Conservation (phyloP, 2,888 invertebrate genomes). For the Melangyna quadrimaculata region DNA sequence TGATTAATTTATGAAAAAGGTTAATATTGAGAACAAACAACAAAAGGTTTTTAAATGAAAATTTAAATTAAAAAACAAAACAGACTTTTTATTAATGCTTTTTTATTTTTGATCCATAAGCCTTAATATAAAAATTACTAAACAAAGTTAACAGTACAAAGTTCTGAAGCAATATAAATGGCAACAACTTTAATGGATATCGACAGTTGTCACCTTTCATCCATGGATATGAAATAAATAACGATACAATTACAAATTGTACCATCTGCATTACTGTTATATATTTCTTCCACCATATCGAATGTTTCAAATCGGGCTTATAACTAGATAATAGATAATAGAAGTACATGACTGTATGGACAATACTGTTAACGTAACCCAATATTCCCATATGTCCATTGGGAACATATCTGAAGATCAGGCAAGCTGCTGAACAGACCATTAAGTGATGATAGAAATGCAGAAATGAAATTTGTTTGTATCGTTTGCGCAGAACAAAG, state of each 20-base stretch:
- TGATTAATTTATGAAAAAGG: no score
- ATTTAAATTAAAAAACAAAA: not conserved
- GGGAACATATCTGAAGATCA: constrained; percentile 83
- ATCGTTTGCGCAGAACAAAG: constrained; percentile 86
- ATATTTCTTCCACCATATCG: constrained; percentile 91
- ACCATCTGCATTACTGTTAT: constrained; percentile 91
- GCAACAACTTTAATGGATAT: constrained; percentile 83
- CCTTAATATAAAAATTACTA: constrained; percentile 85
- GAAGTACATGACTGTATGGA: constrained; percentile 91
- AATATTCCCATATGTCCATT: constrained; percentile 86
- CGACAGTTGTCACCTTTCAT: constrained; percentile 83
- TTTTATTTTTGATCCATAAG: constrained; percentile 82
- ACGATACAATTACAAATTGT: constrained; percentile 84
- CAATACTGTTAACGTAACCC: constrained; percentile 87
- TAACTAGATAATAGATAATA: constrained; percentile 90
- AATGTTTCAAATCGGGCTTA: constrained; percentile 86
- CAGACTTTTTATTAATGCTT: not conserved
- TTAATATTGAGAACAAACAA: no score
- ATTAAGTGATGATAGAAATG: constrained; percentile 87
- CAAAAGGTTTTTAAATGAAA: no score
- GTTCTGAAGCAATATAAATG: constrained; percentile 85
- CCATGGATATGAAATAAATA: constrained; percentile 82
- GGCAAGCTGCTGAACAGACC: constrained; percentile 86
- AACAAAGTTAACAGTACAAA: constrained; percentile 86
- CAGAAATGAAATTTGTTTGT: constrained; percentile 85